A percentile compares a stretch with the other conserved stretches of the same genome.
phyloP scores from a whole-genome alignment of 35 echinoderm and acorn worm species.

The Acanthaster planci region DNA sequence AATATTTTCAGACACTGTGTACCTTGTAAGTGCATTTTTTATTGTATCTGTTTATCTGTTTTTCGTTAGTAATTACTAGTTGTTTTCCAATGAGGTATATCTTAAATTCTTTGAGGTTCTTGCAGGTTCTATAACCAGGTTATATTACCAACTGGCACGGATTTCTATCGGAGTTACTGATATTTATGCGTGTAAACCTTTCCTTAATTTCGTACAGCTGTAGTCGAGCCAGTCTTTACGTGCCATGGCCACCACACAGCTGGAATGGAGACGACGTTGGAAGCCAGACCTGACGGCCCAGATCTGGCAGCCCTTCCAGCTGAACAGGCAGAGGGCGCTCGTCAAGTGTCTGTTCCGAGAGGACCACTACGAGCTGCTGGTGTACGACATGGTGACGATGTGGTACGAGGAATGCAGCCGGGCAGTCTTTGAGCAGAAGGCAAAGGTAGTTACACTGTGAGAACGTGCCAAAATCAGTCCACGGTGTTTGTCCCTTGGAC shows the following conservation, averaged over 20 bases:
- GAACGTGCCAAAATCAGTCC: too few relatives aligned
- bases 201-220: background rate
- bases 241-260: background rate
- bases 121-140: too few relatives aligned
- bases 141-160: too few relatives aligned
- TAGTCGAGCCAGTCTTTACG: background rate
- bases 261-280: constrained; percentile 49
- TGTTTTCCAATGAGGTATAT: too few relatives aligned
- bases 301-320: constrained; percentile 42
- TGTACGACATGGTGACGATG: constrained; percentile 49
- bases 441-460: background rate
- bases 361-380: constrained; percentile 21
- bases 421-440: background rate
- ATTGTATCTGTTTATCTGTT: too few relatives aligned
- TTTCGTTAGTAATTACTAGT: too few relatives aligned
- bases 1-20: too few relatives aligned
- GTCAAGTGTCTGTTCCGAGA: constrained; percentile 45
- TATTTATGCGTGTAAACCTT: too few relatives aligned
- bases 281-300: constrained; percentile 23
- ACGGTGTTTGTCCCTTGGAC: too few relatives aligned
- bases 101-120: too few relatives aligned
- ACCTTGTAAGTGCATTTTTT: too few relatives aligned
- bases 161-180: too few relatives aligned
- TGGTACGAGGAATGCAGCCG: constrained; percentile 36
- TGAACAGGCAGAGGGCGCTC: constrained; percentile 13